Evolutionary conservation across 2,797 vertebrate genomes (phyloP).

Genomic region (Danio jaintianensis): DNA sequence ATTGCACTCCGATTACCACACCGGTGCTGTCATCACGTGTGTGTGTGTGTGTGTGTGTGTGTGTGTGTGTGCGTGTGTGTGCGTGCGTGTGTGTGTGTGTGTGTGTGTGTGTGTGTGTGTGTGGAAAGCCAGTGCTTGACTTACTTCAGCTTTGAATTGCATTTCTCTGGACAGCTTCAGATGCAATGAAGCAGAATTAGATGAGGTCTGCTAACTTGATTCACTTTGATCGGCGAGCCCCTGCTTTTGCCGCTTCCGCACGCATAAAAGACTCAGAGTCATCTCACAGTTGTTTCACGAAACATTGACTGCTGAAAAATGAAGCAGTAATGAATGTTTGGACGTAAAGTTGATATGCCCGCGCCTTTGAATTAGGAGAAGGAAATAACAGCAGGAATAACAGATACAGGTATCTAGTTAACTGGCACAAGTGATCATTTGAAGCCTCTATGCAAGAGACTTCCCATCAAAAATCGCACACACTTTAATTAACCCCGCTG

Average conservation of each 20-base stretch:
- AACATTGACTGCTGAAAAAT: conserved; percentile 13
- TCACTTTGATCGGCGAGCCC: conserved; percentile 27
- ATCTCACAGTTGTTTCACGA: conserved; percentile 33
- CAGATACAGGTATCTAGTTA: conserved; percentile 25
- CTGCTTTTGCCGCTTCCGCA: conserved; percentile 2
- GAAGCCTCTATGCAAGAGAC: neutral
- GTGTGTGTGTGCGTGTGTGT: conserved; percentile 5
- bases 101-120: neutral
- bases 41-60: neutral
- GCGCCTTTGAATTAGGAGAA: conserved; percentile 25
- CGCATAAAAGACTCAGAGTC: neutral
- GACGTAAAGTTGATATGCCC: neutral
- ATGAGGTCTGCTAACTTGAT: conserved; percentile 31
- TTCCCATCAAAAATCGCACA: conserved; percentile 6
- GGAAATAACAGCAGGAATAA: conserved; percentile 9
- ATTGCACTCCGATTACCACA: conserved; percentile 55
- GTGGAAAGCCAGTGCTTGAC: neutral
- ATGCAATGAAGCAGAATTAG: conserved; percentile 33
- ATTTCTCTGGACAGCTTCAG: conserved; percentile 33
- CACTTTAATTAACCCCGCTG: conserved; percentile 1
- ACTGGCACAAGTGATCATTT: conserved; percentile 16
- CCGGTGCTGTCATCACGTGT: conserved; percentile 6
- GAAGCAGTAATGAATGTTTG: conserved; percentile 25
- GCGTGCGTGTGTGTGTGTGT: neutral
- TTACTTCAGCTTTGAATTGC: conserved; percentile 18